Evolutionary conservation across 2,888 invertebrate genomes (phyloP).

Genomic region (Hypselothyrea guttata): DNA sequence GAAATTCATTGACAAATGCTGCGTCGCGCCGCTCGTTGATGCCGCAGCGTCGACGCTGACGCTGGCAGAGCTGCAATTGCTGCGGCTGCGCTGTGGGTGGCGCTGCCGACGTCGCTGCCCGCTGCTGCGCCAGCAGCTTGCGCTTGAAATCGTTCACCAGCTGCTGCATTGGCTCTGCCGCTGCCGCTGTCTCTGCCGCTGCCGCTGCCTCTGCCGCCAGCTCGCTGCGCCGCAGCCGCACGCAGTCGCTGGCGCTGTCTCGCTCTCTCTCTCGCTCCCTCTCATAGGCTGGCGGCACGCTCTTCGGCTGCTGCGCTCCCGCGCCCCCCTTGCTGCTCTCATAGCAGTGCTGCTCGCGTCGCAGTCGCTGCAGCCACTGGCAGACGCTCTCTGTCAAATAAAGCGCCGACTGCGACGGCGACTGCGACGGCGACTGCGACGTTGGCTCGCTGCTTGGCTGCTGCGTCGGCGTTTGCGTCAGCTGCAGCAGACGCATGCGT

Average conservation of each 20-base stretch:
- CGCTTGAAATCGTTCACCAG: slow-evolving; percentile 79
- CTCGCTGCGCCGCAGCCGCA: slow-evolving; percentile 31
- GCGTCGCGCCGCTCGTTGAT: slow-evolving; percentile 76
- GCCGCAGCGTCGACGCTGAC: slow-evolving; percentile 60
- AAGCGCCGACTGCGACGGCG: slow-evolving; percentile 31
- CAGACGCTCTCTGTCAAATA: slow-evolving; percentile 78
- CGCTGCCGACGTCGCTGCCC: slow-evolving; percentile 34
- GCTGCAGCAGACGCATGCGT: slow-evolving; percentile 56
- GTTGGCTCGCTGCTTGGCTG: slow-evolving; percentile 8
- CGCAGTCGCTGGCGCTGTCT: slow-evolving; percentile 11
- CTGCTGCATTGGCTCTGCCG: slow-evolving; percentile 20
- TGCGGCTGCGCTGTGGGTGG: slow-evolving; percentile 10
- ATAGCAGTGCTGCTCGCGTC: slow-evolving; percentile 78
- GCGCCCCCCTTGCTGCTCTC: slow-evolving; percentile 61
- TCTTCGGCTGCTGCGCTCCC: slow-evolving; percentile 75
- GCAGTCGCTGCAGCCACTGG: slow-evolving; percentile 80
- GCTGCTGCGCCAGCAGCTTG: slow-evolving; percentile 73
- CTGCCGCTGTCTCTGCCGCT: background rate
- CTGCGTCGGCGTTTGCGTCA: slow-evolving; percentile 27
- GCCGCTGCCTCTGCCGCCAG: background rate
- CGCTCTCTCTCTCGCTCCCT: slow-evolving; percentile 31
- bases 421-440: background rate
- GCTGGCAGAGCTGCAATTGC: slow-evolving; percentile 10
- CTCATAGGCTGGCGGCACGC: slow-evolving; percentile 75
- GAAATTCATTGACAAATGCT: slow-evolving; percentile 77